A percentile compares a stretch with the other conserved stretches of the same genome.
These are phyloP conservation scores for Nothobranchius kuhntae DNA, from an alignment of 2,113 vertebrate genomes.

Conservation along the genomic window DNA sequence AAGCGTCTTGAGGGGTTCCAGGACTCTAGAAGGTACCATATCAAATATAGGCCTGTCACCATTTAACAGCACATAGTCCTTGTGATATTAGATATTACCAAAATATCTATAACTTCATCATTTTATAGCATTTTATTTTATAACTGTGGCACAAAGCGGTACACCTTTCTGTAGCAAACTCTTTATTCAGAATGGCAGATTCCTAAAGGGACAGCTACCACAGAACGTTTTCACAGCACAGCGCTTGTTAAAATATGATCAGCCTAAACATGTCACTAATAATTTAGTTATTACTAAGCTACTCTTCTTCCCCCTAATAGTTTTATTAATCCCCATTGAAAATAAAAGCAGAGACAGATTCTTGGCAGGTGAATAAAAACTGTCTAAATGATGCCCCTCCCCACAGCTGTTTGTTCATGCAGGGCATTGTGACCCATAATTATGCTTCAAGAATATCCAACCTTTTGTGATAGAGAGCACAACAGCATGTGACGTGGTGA, in stretches of 20 bases:
- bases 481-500: background rate
- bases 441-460: background rate
- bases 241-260: background rate
- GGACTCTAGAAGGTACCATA: too few relatives aligned
- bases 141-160: too few relatives aligned
- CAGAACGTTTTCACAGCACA: background rate
- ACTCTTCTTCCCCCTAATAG: background rate
- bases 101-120: too few relatives aligned
- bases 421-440: background rate
- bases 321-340: background rate
- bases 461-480: background rate
- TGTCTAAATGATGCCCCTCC: background rate
- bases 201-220: background rate
- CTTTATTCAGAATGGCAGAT: background rate
- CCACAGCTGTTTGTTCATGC: background rate
- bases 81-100: too few relatives aligned
- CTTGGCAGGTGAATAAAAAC: background rate
- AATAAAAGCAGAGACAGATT: background rate
- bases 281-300: background rate
- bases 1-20: too few relatives aligned
- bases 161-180: too few relatives aligned
- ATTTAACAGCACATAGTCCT: too few relatives aligned
- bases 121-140: too few relatives aligned
- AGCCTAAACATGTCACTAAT: background rate
- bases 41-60: too few relatives aligned